Evolutionary conservation across 2,888 invertebrate species (phyloP), one percentile per base, ranked within the genome.

Genomic region (Sesia apiformis): DNA sequence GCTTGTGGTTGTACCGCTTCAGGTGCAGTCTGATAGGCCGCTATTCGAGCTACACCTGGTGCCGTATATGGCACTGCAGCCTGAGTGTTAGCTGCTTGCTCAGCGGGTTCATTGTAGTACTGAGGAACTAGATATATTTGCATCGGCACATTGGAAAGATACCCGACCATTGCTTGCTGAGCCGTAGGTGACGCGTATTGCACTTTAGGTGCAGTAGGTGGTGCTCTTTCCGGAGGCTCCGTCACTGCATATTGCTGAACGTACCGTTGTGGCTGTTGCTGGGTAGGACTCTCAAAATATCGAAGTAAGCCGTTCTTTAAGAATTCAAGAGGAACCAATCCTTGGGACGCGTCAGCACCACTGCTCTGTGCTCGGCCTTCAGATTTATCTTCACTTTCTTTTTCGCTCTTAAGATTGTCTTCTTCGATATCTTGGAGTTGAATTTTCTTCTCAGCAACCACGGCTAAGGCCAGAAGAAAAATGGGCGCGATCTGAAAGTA

Each of bases 401-500:
- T 85, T 74, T 93, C 93, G 63, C 90, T 91, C 53, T 91, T 90
- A 54, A 93, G 75, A 67, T 93, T 94, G 66, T 94, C 94, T 42
- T 91, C 90, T 71, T 95, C 94, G 60, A 95, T 93, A 76, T 95
- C 95, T 73, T 94, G 93, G 52, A 95, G 81, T 62, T 93, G 92
- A 56, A 94, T 90, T 77, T 93, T 93, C 71, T 92, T 91, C 56
- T 93, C 92, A 50, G 83, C 86, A 64, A 69, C 66, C 52, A 81
- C 91, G 58, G 72, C 75, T 51, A 81, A 60, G 55, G 62, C 70
- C 58, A 87, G 60, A 54, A 84, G 67, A 54, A 83, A 74, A 65
- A 81, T 67, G 55, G 76, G 70, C 61, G 75, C 66, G 58, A 84
- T 68, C 89, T 89, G 88, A 81, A 88, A 89, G 80, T 78, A 82